Conservation (phyloP, 1,140 invertebrate species). For the Metopolophium dirhodum region DNA sequence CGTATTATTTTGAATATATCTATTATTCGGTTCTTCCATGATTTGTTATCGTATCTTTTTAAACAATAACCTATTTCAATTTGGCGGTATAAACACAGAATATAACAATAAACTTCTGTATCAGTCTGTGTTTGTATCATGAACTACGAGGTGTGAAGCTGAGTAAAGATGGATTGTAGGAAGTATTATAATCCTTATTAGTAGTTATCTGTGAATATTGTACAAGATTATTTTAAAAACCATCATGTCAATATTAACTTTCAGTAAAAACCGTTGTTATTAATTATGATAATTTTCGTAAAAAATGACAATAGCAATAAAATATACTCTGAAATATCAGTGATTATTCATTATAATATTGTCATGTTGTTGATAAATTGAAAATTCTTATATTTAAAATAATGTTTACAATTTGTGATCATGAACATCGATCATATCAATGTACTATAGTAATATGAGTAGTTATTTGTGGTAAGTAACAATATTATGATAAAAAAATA, state of each 20-base stretch:
- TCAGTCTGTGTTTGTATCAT: neutral
- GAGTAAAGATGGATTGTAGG: neutral
- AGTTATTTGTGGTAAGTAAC: neutral
- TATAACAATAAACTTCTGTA: too few species aligned
- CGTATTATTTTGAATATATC: neutral
- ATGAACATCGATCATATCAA: too few species aligned
- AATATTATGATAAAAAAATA: neutral
- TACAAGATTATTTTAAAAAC: neutral
- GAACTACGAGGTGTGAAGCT: too few species aligned
- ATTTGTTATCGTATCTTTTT: neutral
- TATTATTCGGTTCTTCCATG: neutral
- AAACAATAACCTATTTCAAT: neutral
- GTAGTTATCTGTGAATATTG: neutral
- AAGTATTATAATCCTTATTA: neutral
- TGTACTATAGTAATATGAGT: neutral
- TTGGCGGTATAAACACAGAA: constrained; percentile 14
- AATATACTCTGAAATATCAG: neutral
- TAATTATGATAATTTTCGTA: neutral
- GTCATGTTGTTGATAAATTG: too few species aligned
- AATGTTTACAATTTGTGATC: too few species aligned
- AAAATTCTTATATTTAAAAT: too few species aligned
- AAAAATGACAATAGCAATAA: neutral
- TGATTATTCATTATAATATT: too few species aligned
- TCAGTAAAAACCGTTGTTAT: neutral
- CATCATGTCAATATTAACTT: neutral